phyloP scores from a whole-genome alignment of 37 sponge, comb jelly and placozoan species.

The Petrosia ficiformis region DNA sequence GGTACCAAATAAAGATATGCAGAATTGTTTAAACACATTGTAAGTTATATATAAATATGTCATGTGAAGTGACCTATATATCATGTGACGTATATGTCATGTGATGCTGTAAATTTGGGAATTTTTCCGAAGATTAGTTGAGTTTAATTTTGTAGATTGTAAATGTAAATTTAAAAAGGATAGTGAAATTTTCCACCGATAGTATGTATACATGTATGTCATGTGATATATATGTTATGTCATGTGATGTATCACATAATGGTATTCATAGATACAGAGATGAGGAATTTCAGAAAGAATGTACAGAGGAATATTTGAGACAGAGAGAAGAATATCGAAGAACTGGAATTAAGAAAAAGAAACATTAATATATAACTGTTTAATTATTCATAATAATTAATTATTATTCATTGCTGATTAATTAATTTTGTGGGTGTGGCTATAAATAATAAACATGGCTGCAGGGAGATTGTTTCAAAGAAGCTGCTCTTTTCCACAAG shows the following conservation, averaged over 20 bases:
- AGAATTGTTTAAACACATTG: slow-evolving; percentile 47
- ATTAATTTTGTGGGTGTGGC: neutral
- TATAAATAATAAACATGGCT: neutral
- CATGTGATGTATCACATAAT: neutral
- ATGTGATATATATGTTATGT: neutral
- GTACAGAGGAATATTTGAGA: slow-evolving; percentile 60
- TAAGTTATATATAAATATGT: slow-evolving; percentile 23
- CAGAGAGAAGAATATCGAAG: slow-evolving; percentile 40
- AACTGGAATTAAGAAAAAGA: slow-evolving; percentile 42
- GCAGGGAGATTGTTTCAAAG: neutral
- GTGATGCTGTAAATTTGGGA: neutral
- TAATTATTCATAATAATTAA: neutral
- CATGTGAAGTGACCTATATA: neutral
- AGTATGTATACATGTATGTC: neutral
- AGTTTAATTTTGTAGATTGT: no score
- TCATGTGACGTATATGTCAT: neutral
- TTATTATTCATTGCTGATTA: neutral
- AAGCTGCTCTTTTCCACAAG: no score
- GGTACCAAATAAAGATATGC: slow-evolving; percentile 55
- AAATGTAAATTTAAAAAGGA: no score
- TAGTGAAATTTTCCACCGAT: no score
- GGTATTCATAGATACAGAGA: slow-evolving; percentile 25
- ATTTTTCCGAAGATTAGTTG: no score
- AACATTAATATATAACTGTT: neutral
- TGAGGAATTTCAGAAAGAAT: slow-evolving; percentile 49